Percentiles rank a stretch among this genome's conserved stretches.
These are phyloP conservation scores for Myopa tessellatipennis DNA, from an alignment of 2,888 invertebrate genomes.

Conservation along the genomic window DNA sequence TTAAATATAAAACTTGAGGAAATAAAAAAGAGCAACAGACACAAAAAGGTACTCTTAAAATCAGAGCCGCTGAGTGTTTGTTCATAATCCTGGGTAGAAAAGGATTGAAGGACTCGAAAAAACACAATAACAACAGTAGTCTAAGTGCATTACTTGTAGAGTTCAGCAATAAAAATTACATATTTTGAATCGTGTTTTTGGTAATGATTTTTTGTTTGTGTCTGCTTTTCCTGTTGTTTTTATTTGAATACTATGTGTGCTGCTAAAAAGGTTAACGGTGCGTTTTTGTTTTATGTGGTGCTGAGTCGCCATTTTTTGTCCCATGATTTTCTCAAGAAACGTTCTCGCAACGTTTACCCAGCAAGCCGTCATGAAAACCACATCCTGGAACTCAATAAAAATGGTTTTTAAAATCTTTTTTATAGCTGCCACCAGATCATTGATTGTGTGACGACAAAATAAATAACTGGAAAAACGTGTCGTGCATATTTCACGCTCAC, in stretches of 20 bases:
- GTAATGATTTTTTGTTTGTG: background rate
- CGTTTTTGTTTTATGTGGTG: background rate
- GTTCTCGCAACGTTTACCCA: too few relatives aligned
- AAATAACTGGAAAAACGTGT: background rate
- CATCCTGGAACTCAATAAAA: too few relatives aligned
- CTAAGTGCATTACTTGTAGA: background rate
- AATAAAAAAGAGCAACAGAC: background rate
- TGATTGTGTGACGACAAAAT: too few relatives aligned
- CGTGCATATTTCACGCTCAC: background rate
- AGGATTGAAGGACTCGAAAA: background rate
- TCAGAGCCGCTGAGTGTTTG: constrained; percentile 19
- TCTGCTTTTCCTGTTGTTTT: background rate
- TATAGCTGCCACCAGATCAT: too few relatives aligned
- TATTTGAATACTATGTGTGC: background rate
- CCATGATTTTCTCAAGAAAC: too few relatives aligned
- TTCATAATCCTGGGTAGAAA: constrained; percentile 28
- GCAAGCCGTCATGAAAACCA: too few relatives aligned
- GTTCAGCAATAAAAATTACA: constrained; percentile 24
- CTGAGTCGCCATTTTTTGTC: background rate
- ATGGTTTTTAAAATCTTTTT: too few relatives aligned
- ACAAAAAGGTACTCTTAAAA: constrained; percentile 17
- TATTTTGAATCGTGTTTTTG: background rate
- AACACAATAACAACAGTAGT: background rate
- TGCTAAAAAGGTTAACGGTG: background rate
- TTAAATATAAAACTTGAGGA: constrained; percentile 3